These are phyloP conservation scores for Adineta ricciae DNA, from an alignment of 2,888 invertebrate genomes.

Conservation along the genomic window DNA sequence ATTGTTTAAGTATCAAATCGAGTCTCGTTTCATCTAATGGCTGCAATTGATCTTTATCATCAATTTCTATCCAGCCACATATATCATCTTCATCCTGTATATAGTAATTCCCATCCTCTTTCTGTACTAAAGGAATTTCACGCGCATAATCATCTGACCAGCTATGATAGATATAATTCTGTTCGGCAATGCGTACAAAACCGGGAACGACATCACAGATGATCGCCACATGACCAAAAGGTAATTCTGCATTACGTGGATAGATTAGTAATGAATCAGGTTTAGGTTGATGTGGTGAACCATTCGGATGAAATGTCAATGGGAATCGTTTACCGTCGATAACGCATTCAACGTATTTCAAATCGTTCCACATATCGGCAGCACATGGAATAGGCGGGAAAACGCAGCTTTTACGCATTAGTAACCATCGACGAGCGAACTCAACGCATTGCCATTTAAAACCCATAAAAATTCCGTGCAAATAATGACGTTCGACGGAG, in stretches of 20 bases:
- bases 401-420: conserved; percentile 11
- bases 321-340: background rate
- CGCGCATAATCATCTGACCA: conserved; percentile 9
- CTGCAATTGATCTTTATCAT: background rate
- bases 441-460: conserved; percentile 23
- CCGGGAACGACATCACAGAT: background rate
- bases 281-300: background rate
- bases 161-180: background rate
- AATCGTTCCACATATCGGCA: conserved; percentile 13
- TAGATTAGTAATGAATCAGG: background rate
- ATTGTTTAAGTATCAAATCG: background rate
- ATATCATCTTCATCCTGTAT: conserved; percentile 10
- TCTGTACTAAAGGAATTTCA: background rate
- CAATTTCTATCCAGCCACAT: background rate
- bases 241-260: background rate
- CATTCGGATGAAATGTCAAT: background rate
- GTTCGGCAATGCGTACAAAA: background rate
- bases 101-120: background rate
- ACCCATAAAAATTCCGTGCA: conserved; percentile 17
- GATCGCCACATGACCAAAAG: background rate
- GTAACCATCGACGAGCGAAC: conserved; percentile 16
- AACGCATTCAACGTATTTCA: background rate
- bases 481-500: conserved; percentile 11
- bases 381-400: background rate
- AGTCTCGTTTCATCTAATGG: conserved; percentile 1